Conservation (phyloP, 2,113 vertebrate genomes). For the Eulemur macaco region DNA sequence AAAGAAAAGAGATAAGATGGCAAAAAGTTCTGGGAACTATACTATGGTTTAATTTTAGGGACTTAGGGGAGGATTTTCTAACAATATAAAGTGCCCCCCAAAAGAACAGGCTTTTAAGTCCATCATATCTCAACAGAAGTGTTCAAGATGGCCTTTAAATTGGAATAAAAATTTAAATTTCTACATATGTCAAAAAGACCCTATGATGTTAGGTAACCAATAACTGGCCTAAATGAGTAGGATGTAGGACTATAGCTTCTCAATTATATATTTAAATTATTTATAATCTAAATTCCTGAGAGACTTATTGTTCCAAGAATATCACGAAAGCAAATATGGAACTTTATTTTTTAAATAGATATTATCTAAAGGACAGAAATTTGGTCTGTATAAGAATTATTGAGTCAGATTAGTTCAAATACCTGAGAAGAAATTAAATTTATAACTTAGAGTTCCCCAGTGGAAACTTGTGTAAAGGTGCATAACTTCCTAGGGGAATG, state of each 20-base stretch:
- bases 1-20: not conserved
- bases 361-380: not conserved
- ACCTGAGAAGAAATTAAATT: not conserved
- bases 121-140: not conserved
- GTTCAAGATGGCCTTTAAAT: not conserved
- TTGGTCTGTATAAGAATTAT: not conserved
- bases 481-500: not conserved
- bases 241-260: not conserved
- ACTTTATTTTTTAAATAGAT: not conserved
- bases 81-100: not conserved
- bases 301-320: not conserved
- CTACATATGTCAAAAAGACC: not conserved
- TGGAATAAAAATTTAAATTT: not conserved
- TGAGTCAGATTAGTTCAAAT: constrained; percentile 5
- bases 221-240: not conserved
- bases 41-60: not conserved
- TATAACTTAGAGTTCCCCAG: not conserved
- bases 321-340: not conserved
- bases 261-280: not conserved
- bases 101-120: not conserved
- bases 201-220: not conserved
- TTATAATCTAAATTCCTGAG: not conserved
- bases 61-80: not conserved
- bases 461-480: not conserved
- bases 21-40: not conserved